Evolutionary conservation across 2,797 vertebrate genomes (phyloP), one percentile per base, ranked within the genome.

Genomic region (Phyllotis vaccarum): DNA sequence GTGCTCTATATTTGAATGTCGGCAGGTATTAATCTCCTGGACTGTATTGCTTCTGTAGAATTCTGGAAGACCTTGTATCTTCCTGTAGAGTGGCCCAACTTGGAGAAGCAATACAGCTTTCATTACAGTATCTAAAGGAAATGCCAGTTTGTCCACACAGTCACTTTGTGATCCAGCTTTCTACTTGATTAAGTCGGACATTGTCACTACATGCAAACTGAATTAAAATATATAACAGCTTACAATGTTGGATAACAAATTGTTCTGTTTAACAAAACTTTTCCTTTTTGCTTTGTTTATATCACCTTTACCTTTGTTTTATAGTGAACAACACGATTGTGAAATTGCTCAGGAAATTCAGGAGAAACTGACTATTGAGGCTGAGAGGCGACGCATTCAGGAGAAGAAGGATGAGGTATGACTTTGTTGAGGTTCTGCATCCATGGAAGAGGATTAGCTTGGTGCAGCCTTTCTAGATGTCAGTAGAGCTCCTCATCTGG

Each of bases 271-370:
- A 78, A 37, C 24, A 70, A 93, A 56, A 75, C 13, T 10, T 34
- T 49, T 54, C 85, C 16, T 14, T 56, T 94, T 34, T 62, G 64
- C 12, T 31, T 90, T 60, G 70, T 70, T 90, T 17, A 83, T 70
- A 43, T 66, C 90, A 29, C 37, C 72, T 95, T 89, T 16, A 60
- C 17, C 96, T 95, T 93, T 96, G 10, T 58, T 79, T 98, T 98
- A 56, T 80, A 99, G 99, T 68, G 99, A 99, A 97, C 99, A 97
- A 1, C 99, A 99, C 90, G 99, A 99, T 97, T 99, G 98, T 0
- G 99, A 99, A 98, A 99, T 99, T 0, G 99, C 99, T 97, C 99
- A 99, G 97, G 99, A 99, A 98, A 99, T 99, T 98, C 99, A 99
- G 98, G 99, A 99, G 97, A 98, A 99, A 98, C 99, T 99, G 95